Conservation (phyloP, 1,140 invertebrate species). For the Chionoecetes opilio region DNA sequence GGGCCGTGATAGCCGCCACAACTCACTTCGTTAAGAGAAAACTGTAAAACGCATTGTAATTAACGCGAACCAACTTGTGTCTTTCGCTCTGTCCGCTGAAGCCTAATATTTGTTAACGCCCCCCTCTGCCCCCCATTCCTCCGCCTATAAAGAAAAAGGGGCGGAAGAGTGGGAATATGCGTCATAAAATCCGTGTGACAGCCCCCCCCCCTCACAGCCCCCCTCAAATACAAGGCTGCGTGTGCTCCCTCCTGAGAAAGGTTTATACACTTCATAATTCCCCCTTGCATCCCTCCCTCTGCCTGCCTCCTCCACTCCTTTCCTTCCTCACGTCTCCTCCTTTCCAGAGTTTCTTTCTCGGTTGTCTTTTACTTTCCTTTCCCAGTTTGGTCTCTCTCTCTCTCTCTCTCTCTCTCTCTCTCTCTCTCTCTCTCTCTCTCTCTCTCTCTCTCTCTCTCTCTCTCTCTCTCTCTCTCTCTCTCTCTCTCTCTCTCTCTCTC, state of each 20-base stretch:
- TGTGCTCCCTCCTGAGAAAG: not conserved
- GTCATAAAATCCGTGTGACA: constrained; percentile 36
- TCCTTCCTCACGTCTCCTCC: not conserved
- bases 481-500: constrained; percentile 1
- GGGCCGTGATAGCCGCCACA: constrained; percentile 4
- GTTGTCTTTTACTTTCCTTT: not conserved
- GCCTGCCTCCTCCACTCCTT: not conserved
- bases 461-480: constrained; percentile 16
- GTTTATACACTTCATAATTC: constrained; percentile 44
- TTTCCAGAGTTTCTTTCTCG: not conserved
- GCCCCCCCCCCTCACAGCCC: not conserved
- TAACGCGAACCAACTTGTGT: constrained; percentile 41
- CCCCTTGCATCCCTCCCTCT: not conserved
- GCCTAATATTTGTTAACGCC: constrained; percentile 36
- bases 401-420: not conserved
- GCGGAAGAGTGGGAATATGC: not conserved
- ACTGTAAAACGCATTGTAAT: constrained; percentile 45
- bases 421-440: not conserved
- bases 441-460: not conserved
- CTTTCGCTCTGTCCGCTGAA: constrained; percentile 32
- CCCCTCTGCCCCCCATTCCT: not conserved
- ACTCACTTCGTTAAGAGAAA: constrained; percentile 30
- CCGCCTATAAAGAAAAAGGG: constrained; percentile 33
- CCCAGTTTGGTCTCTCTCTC: not conserved
- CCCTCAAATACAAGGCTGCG: too few relatives aligned